Percentiles rank a stretch among this genome's conserved stretches.
Evolutionary conservation across 2,888 invertebrate species (phyloP).

Genomic region (Marasmarcha lunaedactyla): DNA sequence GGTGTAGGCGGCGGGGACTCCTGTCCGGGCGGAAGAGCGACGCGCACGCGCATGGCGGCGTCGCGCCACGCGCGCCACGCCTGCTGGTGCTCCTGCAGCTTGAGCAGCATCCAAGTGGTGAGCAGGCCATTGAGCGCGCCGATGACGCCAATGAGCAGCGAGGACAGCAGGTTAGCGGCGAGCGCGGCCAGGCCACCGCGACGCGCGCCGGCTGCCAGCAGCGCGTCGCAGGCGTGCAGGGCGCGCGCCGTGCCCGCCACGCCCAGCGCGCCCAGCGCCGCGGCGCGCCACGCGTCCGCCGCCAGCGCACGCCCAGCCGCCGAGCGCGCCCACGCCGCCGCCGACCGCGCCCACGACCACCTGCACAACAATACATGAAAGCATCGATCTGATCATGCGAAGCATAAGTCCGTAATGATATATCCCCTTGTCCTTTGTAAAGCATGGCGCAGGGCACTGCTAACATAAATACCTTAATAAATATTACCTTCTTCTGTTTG

Average conservation of each 20-base stretch:
- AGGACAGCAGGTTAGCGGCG: conserved; percentile 55
- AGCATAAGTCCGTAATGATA: no score
- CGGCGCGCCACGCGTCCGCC: conserved; percentile 50
- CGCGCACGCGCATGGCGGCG: conserved; percentile 55
- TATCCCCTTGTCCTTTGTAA: no score
- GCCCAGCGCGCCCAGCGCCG: conserved; percentile 46
- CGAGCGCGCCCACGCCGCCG: conserved; percentile 48
- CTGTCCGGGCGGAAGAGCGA: conserved; percentile 32
- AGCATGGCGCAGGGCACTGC: no score
- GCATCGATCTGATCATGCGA: no score
- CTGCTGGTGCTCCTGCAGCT: conserved; percentile 60
- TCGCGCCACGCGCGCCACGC: conserved; percentile 62
- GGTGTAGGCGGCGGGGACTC: no score
- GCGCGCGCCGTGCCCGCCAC: conserved; percentile 59
- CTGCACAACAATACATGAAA: conserved; percentile 19
- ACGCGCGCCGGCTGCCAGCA: conserved; percentile 51
- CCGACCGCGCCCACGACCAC: conserved; percentile 52
- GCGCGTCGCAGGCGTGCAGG: conserved; percentile 56
- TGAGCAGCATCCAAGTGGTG: conserved; percentile 62
- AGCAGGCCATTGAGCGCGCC: conserved; percentile 54
- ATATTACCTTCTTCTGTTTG: no score
- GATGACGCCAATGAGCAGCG: conserved; percentile 42
- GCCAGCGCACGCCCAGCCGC: conserved; percentile 52
- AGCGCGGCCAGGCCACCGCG: conserved; percentile 47
- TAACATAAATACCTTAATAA: no score